Evolutionary conservation across 2,888 invertebrate species (phyloP), one percentile per base, ranked within the genome.

Genomic region (Dasysyrphus albostriatus): DNA sequence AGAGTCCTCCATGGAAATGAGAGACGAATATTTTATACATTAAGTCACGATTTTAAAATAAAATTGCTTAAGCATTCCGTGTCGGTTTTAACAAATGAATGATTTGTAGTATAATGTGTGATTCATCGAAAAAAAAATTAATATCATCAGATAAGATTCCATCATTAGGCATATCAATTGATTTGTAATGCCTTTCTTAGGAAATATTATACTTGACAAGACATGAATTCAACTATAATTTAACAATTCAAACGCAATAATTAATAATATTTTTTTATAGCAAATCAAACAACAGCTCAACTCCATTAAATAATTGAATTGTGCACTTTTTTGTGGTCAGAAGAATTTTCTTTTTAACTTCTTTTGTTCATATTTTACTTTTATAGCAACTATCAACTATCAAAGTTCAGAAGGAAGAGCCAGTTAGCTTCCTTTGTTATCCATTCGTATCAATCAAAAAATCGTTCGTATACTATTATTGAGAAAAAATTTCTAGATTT

Each of bases 1-100:
- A 32, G 32, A 32, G 1, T 32, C 32, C 32, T 32, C 32, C 32
- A 32, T 32, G 34, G 14, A 54, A 1, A 29, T 5, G 51, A 29
- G 49, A 54, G 37, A 29, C 24, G 14, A 14, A 51, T 54, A 29
- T 61, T 61, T 39, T 8, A 14, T 12, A 56, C 8, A 65, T 56
- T 19, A 8, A 37, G 67, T 59, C 49, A 77, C 69, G 59, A 59
- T 32, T 59, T 24, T 29, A 32, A 59, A 67, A 59, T 29, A 24
- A 16, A 58, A 3, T 58, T 29, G 24, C 6, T 37, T 24, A 16
- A 19, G 54, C 19, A 29, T 34, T 42, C 44, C 10, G 8, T 67
- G 34, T 19, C 24, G 9, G 19, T 54, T 69, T 2, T 69, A 39
- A 39, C 9, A 51, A 51, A 69, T 39, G 24, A 39, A 69, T 69